Conservation (phyloP, 1,140 invertebrate genomes). For the Chlorops oryzae region DNA sequence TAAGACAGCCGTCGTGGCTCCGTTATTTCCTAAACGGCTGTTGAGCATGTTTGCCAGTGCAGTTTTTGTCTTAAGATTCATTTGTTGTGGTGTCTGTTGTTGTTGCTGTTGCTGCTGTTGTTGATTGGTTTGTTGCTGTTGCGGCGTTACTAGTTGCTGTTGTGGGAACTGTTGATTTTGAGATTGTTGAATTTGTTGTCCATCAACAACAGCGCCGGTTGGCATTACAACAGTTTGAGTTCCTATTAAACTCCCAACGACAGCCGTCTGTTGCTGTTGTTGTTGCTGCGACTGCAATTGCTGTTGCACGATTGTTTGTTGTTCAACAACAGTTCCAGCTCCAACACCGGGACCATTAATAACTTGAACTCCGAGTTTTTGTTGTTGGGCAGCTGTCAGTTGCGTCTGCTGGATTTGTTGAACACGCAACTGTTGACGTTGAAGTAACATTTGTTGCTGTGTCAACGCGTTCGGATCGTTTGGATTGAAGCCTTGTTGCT, state of each 20-base stretch:
- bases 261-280: slow-evolving; percentile 25
- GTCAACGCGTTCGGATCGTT: slow-evolving; percentile 39
- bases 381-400: slow-evolving; percentile 45
- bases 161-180: too few species aligned
- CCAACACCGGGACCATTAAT: slow-evolving; percentile 39
- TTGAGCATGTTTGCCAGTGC: slow-evolving; percentile 91
- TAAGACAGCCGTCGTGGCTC: slow-evolving; percentile 28
- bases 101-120: slow-evolving; percentile 45
- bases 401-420: slow-evolving; percentile 54
- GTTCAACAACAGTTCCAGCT: slow-evolving; percentile 39
- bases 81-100: slow-evolving; percentile 41
- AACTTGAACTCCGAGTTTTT: slow-evolving; percentile 52
- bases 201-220: slow-evolving; percentile 37
- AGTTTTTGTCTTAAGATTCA: slow-evolving; percentile 90
- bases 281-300: slow-evolving; percentile 43
- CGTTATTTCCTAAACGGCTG: slow-evolving; percentile 67
- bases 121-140: too few species aligned
- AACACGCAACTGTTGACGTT: slow-evolving; percentile 49
- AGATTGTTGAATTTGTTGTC: slow-evolving; percentile 45
- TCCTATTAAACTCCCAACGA: slow-evolving; percentile 24
- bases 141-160: slow-evolving; percentile 27
- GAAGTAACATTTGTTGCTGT: slow-evolving; percentile 43
- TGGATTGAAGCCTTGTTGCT: slow-evolving; percentile 18
- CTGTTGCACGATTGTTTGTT: slow-evolving; percentile 52
- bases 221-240: slow-evolving; percentile 51